Evolutionary conservation across 2,888 invertebrate species (phyloP).

Genomic region (Apodemia zela): DNA sequence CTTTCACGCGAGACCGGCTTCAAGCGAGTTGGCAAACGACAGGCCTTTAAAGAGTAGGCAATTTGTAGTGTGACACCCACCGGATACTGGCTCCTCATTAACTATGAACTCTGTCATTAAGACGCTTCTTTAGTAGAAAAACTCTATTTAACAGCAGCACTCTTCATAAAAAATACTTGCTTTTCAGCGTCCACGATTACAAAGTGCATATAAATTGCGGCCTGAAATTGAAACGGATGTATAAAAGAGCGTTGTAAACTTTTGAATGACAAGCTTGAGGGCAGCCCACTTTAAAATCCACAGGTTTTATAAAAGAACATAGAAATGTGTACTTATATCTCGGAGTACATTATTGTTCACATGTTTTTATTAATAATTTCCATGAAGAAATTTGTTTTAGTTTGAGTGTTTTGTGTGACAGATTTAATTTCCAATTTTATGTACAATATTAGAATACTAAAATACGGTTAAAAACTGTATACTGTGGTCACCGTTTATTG

Average conservation of each 20-base stretch:
- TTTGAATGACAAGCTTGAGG: slow-evolving; percentile 62
- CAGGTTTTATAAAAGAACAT: slow-evolving; percentile 46
- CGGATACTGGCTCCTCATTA: slow-evolving; percentile 77
- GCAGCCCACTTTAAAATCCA: slow-evolving; percentile 51
- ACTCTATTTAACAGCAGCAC: slow-evolving; percentile 69
- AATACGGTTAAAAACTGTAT: not conserved
- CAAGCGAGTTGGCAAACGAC: slow-evolving; percentile 62
- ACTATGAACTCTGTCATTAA: slow-evolving; percentile 78
- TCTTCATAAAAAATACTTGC: slow-evolving; percentile 62
- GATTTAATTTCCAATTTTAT: no score
- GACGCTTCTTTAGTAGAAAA: slow-evolving; percentile 73
- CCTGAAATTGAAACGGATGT: slow-evolving; percentile 69
- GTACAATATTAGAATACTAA: not conserved
- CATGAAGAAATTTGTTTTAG: not conserved
- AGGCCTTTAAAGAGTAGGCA: slow-evolving; percentile 64
- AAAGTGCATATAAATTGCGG: slow-evolving; percentile 80
- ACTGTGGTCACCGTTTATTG: no score
- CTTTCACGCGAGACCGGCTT: slow-evolving; percentile 62
- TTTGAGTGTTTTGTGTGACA: not conserved
- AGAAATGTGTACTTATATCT: slow-evolving; percentile 34
- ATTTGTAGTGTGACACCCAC: slow-evolving; percentile 67
- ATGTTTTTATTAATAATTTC: slow-evolving; percentile 27
- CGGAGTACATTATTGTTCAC: slow-evolving; percentile 31
- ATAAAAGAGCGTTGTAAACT: slow-evolving; percentile 56
- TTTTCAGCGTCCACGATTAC: slow-evolving; percentile 65